Evolutionary conservation across 2,113 vertebrate species (phyloP), one percentile per base, ranked within the genome.

Genomic region (Tiliqua scincoides): DNA sequence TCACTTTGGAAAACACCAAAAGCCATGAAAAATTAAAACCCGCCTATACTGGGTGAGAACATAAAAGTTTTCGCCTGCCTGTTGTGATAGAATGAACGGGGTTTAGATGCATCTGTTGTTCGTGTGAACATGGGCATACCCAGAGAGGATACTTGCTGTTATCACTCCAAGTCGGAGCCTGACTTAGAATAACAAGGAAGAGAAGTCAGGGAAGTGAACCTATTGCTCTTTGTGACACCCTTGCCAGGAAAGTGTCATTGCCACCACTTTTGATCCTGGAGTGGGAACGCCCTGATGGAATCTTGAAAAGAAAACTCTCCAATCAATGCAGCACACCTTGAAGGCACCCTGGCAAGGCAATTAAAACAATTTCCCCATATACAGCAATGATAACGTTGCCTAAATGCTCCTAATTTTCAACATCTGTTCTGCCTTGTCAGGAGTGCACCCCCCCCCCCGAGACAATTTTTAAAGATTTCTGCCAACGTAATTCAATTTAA

Each of bases 341-440:
- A 87, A 87, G 87, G 80, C 77, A 91, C 85, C 88, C 87, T 82
- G 59, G 83, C 67, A 92, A 37, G 75, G 57, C 88, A 93, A 82
- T 91, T 90, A 93, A 75, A 89, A 74, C 79, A 32, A 75, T 86
- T 91, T 91, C 79, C 80, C 84, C 88, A 70, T 89, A 83, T 81
- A 79, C 70, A 92, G 48, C 62, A 93, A 87, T 78, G 75, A 80
- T 93, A 81, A 91, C 84, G 92, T 95, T 93, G 91, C 87, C 84
- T 91, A 91, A 94, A 90, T 6, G 81, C 87, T 93, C 91, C 89
- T 92, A 92, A 94, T 95, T 94, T 95, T 91, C 89, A 95, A 92
- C 92, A 94, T 94, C 94, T 95, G 92, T 93, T 95, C 94, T 90
- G 91, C 87, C 91, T 92, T 91, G 88, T 94, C 93, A 91, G 89